A percentile compares a stretch with the other conserved stretches of the same genome.
phyloP scores from a whole-genome alignment of 2,797 vertebrate species.

The Manis pentadactyla region DNA sequence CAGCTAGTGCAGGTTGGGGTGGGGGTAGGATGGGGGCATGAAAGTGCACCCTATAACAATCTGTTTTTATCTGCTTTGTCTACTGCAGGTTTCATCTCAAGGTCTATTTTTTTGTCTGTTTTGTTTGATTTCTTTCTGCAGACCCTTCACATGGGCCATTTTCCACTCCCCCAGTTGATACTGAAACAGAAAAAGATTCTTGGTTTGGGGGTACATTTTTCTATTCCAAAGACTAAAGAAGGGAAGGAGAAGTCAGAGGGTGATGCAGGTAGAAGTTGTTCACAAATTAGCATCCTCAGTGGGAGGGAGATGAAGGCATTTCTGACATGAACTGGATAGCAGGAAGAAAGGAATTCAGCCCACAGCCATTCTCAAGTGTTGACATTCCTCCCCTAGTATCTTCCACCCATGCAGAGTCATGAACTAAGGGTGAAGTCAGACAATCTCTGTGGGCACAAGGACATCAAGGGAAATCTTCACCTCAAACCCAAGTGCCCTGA shows the following conservation, averaged over 20 bases:
- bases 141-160: background rate
- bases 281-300: background rate
- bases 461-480: background rate
- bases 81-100: background rate
- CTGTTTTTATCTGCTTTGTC: background rate
- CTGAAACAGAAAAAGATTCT: background rate
- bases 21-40: no score
- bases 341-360: background rate
- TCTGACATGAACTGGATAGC: background rate
- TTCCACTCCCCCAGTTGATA: background rate
- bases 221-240: background rate
- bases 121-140: background rate
- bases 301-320: background rate
- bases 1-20: background rate
- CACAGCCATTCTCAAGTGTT: background rate
- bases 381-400: background rate
- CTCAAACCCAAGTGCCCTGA: background rate
- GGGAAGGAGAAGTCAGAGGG: background rate
- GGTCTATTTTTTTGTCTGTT: background rate
- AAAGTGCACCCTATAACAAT: accelerated
- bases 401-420: background rate
- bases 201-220: background rate
- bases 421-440: background rate
- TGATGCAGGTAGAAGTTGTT: background rate
- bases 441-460: background rate